These are phyloP conservation scores for Nyctibius grandis DNA, from an alignment of 2,797 vertebrate species.

Conservation along the genomic window DNA sequence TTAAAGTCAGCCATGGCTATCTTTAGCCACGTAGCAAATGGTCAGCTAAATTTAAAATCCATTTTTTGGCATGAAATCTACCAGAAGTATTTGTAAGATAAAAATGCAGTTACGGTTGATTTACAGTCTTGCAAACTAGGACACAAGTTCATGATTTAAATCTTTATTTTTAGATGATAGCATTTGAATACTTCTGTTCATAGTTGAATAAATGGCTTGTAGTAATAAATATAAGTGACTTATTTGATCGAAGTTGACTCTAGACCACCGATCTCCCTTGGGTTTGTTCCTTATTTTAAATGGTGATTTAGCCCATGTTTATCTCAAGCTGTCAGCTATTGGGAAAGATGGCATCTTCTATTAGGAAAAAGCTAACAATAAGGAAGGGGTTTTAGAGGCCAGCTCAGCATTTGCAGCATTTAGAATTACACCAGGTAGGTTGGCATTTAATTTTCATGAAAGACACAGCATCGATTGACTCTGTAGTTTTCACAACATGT, in stretches of 20 bases:
- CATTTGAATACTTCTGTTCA: constrained; percentile 51
- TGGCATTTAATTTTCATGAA: constrained; percentile 55
- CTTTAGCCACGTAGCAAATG: constrained; percentile 56
- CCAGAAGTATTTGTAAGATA: constrained; percentile 65
- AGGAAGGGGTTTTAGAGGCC: neutral
- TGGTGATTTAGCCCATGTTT: constrained; percentile 54
- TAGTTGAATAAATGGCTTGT: constrained; percentile 27
- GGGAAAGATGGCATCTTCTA: constrained; percentile 31
- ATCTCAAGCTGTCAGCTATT: constrained; percentile 57
- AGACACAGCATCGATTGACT: neutral
- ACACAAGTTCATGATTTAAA: constrained; percentile 48
- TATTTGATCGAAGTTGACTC: constrained; percentile 33
- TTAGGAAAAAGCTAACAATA: neutral
- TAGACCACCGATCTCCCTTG: constrained; percentile 21
- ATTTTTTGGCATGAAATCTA: constrained; percentile 59
- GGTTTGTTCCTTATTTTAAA: constrained; percentile 49
- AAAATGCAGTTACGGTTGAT: constrained; percentile 63
- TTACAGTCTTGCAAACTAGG: constrained; percentile 62
- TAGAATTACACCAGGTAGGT: constrained; percentile 11
- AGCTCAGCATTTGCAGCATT: constrained; percentile 46
- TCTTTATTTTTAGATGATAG: constrained; percentile 70
- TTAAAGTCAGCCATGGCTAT: constrained; percentile 45
- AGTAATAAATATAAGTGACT: constrained; percentile 53
- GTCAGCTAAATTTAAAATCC: constrained; percentile 76
- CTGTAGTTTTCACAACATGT: constrained; percentile 8